These are phyloP conservation scores for Macquaria ambigua DNA, from an alignment of 2,113 vertebrate genomes.

Conservation along the genomic window DNA sequence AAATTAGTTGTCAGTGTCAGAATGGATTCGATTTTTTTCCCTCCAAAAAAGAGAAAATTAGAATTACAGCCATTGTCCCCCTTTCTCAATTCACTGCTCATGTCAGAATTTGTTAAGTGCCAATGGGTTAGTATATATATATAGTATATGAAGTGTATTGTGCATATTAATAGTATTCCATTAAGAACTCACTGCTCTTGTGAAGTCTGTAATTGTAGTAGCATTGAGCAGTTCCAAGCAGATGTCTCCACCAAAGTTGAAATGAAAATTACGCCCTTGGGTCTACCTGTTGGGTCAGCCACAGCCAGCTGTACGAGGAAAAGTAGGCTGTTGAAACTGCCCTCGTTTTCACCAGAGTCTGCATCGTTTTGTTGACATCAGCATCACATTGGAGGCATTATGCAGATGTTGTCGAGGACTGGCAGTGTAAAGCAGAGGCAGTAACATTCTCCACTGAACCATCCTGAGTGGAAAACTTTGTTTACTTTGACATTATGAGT, in stretches of 20 bases:
- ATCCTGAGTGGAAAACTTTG: slow-evolving; percentile 6
- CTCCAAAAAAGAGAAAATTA: background rate
- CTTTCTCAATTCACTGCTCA: background rate
- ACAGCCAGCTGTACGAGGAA: slow-evolving; percentile 8
- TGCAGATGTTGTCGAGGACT: slow-evolving; percentile 8
- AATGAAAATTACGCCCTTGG: slow-evolving; percentile 3
- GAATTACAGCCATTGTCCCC: background rate
- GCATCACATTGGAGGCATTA: background rate
- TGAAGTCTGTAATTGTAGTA: slow-evolving; percentile 16
- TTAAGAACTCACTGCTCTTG: background rate
- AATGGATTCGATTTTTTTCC: background rate
- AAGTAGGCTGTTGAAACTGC: slow-evolving; percentile 15
- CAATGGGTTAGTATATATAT: background rate
- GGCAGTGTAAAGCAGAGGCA: background rate
- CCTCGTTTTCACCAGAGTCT: background rate
- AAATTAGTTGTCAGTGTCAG: background rate
- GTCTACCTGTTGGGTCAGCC: slow-evolving; percentile 40
- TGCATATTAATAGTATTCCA: slow-evolving; percentile 1
- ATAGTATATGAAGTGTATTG: background rate
- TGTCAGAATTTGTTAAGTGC: background rate
- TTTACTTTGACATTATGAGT: slow-evolving; percentile 2
- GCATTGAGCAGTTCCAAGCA: slow-evolving; percentile 26
- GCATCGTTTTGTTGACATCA: slow-evolving; percentile 21
- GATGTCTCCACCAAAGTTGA: slow-evolving; percentile 33
- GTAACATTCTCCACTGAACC: slow-evolving; percentile 1